Evolutionary conservation across 1,140 invertebrate species (phyloP).

Genomic region (Chironomus tepperi): DNA sequence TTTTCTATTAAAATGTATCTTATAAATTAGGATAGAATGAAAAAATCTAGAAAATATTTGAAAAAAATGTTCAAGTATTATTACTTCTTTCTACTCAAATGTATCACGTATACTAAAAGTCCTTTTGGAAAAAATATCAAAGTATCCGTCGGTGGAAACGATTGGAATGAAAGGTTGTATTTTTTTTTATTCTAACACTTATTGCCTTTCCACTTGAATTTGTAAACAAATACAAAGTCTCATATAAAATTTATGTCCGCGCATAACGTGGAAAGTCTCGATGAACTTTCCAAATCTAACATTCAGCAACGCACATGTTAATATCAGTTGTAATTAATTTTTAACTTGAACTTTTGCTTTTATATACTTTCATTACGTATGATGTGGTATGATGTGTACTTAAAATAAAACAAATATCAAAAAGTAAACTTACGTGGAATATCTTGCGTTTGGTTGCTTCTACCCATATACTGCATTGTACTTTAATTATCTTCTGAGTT

Average conservation of each 20-base stretch:
- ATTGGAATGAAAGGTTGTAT: neutral
- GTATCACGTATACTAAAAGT: neutral
- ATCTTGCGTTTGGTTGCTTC: slow-evolving; percentile 3
- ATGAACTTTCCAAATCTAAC: neutral
- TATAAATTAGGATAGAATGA: too few relatives aligned
- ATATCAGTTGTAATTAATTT: neutral
- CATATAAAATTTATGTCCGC: neutral
- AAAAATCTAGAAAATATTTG: too few relatives aligned
- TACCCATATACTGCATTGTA: neutral
- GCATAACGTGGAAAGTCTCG: neutral
- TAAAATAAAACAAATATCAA: too few relatives aligned
- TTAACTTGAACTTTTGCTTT: neutral
- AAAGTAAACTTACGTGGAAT: neutral
- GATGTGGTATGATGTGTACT: neutral
- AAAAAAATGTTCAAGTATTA: too few relatives aligned
- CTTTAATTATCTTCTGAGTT: neutral
- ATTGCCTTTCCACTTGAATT: neutral
- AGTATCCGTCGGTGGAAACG: neutral
- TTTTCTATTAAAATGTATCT: too few relatives aligned
- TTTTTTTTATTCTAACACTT: neutral
- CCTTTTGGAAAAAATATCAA: neutral
- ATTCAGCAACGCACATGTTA: neutral
- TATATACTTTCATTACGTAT: neutral
- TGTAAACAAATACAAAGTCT: neutral
- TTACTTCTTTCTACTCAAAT: neutral